Evolutionary conservation across 2,888 invertebrate genomes (phyloP).

Genomic region (Clunio marinus): DNA sequence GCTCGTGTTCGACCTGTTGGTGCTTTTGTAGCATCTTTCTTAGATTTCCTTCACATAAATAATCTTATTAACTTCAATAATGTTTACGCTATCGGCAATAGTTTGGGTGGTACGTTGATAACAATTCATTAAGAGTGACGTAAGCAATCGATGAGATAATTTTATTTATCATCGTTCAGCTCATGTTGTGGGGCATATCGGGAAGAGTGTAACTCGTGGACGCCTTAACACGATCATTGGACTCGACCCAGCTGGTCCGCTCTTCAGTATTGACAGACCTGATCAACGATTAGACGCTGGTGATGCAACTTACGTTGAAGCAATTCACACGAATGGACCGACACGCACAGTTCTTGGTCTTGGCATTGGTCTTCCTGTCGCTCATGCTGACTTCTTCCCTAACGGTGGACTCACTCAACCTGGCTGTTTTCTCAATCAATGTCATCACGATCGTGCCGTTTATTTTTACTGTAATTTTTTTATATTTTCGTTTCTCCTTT

Average conservation of each 20-base stretch:
- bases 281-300: constrained; percentile 46
- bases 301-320: constrained; percentile 49
- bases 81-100: not conserved
- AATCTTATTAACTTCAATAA: not conserved
- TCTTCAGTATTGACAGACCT: constrained; percentile 44
- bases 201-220: constrained; percentile 35
- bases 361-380: constrained; percentile 46
- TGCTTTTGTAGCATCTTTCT: not conserved
- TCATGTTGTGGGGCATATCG: not conserved
- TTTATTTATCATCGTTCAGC: constrained; percentile 48
- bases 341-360: constrained; percentile 40
- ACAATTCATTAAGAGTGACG: not conserved
- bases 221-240: not conserved
- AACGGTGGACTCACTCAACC: constrained; percentile 49
- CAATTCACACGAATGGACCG: constrained; percentile 48
- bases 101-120: not conserved
- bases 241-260: constrained; percentile 42
- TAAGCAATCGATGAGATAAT: constrained; percentile 39
- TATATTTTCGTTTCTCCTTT: too few relatives aligned
- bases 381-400: constrained; percentile 50
- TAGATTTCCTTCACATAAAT: not conserved
- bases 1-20: constrained; percentile 45
- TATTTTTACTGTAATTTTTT: not conserved
- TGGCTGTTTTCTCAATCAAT: constrained; percentile 44
- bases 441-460: not conserved